Conservation (phyloP, 2,797 vertebrate genomes). For the Gymnothorax javanicus region DNA sequence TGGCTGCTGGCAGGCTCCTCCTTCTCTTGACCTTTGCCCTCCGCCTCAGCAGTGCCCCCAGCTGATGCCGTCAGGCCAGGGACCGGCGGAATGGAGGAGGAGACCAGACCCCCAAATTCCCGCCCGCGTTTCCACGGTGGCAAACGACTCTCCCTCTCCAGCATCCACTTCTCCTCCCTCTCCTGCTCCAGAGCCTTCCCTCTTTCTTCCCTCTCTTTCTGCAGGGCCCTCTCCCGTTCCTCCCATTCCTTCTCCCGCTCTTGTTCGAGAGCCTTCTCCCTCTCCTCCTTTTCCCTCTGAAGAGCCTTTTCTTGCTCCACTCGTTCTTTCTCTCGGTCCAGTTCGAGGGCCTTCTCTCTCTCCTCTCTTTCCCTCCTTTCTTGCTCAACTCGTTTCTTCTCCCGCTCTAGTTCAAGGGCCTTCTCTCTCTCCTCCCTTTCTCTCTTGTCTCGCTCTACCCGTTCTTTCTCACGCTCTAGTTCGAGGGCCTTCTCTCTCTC, state of each 20-base stretch:
- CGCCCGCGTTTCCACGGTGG: constrained; percentile 65
- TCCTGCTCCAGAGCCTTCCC: constrained; percentile 46
- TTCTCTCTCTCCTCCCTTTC: constrained; percentile 60
- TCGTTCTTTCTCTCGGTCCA: constrained; percentile 38
- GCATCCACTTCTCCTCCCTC: too few species aligned
- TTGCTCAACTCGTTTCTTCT: constrained; percentile 34
- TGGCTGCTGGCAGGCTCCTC: constrained; percentile 36
- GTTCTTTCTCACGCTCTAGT: background rate
- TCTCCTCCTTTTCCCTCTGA: constrained; percentile 33
- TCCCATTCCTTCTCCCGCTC: constrained; percentile 42
- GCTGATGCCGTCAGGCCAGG: constrained; percentile 54
- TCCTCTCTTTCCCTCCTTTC: constrained; percentile 34
- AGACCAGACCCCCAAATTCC: constrained; percentile 59
- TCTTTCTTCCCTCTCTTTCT: constrained; percentile 22
- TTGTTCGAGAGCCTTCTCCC: constrained; percentile 47
- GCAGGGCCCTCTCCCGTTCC: constrained; percentile 16
- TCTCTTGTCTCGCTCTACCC: constrained; percentile 26
- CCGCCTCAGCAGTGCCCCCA: constrained; percentile 52
- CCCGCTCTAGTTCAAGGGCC: constrained; percentile 32
- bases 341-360: constrained; percentile 31
- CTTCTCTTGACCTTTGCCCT: constrained; percentile 51
- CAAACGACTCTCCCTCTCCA: constrained; percentile 60
- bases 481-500: background rate
- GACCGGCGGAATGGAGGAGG: constrained; percentile 51
- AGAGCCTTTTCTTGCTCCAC: constrained; percentile 23